Conservation (phyloP, 2,888 invertebrate genomes). For the Apamea sordens region DNA sequence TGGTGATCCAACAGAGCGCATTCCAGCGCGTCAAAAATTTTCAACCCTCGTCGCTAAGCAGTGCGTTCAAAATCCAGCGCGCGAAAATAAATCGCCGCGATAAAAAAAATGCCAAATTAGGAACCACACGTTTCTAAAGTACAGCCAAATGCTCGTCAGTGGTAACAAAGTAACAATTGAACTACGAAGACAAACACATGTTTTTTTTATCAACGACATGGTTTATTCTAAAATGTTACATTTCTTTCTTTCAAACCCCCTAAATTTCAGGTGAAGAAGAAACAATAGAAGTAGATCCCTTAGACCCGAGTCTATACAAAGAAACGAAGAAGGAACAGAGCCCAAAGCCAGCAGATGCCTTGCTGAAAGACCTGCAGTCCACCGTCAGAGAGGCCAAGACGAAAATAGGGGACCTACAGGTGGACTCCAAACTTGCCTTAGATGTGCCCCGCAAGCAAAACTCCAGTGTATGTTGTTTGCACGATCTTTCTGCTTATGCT, state of each 20-base stretch:
- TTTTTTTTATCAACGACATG: not conserved
- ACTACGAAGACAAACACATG: not conserved
- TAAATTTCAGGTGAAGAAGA: slow-evolving; percentile 84
- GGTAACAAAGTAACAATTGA: not conserved
- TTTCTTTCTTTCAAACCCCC: not conserved
- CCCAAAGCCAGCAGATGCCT: slow-evolving; percentile 81
- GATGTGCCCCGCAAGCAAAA: slow-evolving; percentile 81
- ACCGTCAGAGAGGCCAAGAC: slow-evolving; percentile 91
- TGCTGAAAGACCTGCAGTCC: slow-evolving; percentile 89
- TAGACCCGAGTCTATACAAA: slow-evolving; percentile 69
- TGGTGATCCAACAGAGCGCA: no score
- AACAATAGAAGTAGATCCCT: slow-evolving; percentile 77
- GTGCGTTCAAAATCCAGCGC: no score
- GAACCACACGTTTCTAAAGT: not conserved
- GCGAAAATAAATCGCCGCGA: no score
- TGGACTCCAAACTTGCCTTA: slow-evolving; percentile 79
- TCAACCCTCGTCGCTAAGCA: no score
- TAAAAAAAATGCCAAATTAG: no score
- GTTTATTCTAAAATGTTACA: not conserved
- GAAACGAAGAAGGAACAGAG: slow-evolving; percentile 77
- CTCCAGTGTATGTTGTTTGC: slow-evolving; percentile 86
- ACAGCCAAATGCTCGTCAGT: no score
- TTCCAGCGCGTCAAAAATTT: no score
- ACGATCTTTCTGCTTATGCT: slow-evolving; percentile 82
- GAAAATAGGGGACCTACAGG: slow-evolving; percentile 92